Evolutionary conservation across 2,113 vertebrate species (phyloP).

Genomic region (Passer montanus): DNA sequence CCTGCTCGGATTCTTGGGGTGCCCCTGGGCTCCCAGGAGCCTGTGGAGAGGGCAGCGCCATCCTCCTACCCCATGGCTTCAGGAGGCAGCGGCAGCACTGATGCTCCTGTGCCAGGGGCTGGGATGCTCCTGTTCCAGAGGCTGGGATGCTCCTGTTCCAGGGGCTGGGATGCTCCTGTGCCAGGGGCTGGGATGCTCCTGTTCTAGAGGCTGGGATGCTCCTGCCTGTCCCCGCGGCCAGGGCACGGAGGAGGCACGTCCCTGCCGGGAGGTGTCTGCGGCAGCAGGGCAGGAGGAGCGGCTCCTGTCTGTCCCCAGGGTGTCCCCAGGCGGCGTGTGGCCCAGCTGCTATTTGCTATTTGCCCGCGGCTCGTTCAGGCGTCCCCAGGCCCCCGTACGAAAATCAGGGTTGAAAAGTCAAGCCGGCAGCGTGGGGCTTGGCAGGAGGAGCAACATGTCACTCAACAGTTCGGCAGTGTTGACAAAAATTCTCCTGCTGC

Average conservation of each 20-base stretch:
- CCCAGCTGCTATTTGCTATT: not conserved
- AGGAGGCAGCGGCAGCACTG: not conserved
- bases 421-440: not conserved
- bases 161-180: not conserved
- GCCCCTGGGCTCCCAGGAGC: not conserved
- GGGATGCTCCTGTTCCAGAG: not conserved
- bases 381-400: not conserved
- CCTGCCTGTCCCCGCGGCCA: not conserved
- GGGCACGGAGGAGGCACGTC: not conserved
- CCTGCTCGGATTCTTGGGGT: not conserved
- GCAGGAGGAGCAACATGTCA: not conserved
- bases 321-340: not conserved
- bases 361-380: not conserved
- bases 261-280: not conserved
- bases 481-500: not conserved
- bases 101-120: not conserved
- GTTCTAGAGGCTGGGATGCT: not conserved
- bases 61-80: not conserved
- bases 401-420: constrained; percentile 15
- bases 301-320: not conserved
- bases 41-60: not conserved
- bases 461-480: not conserved
- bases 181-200: not conserved
- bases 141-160: not conserved
- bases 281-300: not conserved